phyloP scores from a whole-genome alignment of 2,888 invertebrate genomes.

The Celastrina argiolus region DNA sequence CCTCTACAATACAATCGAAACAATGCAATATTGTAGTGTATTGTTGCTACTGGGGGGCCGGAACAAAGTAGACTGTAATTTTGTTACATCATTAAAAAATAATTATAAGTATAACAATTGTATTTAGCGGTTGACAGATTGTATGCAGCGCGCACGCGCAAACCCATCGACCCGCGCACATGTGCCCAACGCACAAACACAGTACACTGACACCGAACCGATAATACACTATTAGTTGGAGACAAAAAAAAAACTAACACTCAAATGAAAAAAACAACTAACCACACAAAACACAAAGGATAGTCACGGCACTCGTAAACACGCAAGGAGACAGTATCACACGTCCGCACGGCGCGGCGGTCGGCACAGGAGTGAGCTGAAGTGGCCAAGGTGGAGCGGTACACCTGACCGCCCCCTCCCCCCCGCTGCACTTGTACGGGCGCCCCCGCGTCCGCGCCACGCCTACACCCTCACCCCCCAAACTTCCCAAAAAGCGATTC shows the following conservation, averaged over 20 bases:
- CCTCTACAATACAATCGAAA: background rate
- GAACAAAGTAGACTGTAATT: background rate
- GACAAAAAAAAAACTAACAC: slow-evolving; percentile 18
- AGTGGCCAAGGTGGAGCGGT: slow-evolving; percentile 48
- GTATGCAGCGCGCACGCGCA: slow-evolving; percentile 54
- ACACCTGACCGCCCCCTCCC: slow-evolving; percentile 56
- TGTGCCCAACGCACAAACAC: slow-evolving; percentile 47
- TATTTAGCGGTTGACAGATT: slow-evolving; percentile 45
- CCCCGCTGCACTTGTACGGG: slow-evolving; percentile 72
- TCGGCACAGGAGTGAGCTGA: slow-evolving; percentile 51
- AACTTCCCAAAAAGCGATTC: slow-evolving; percentile 13
- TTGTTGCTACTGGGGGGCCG: background rate
- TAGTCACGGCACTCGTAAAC: slow-evolving; percentile 16
- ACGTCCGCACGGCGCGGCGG: slow-evolving; percentile 34
- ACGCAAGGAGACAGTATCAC: slow-evolving; percentile 7
- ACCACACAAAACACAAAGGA: slow-evolving; percentile 23
- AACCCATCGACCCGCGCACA: slow-evolving; percentile 66
- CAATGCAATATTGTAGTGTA: background rate
- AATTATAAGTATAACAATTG: slow-evolving; percentile 29
- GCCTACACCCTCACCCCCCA: slow-evolving; percentile 44
- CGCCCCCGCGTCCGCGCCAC: slow-evolving; percentile 44
- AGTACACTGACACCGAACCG: slow-evolving; percentile 35
- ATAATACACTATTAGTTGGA: slow-evolving; percentile 12
- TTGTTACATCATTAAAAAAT: slow-evolving; percentile 28
- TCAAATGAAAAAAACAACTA: slow-evolving; percentile 24